Evolutionary conservation across 2,888 invertebrate genomes (phyloP).

Genomic region (Noctua janthe): DNA sequence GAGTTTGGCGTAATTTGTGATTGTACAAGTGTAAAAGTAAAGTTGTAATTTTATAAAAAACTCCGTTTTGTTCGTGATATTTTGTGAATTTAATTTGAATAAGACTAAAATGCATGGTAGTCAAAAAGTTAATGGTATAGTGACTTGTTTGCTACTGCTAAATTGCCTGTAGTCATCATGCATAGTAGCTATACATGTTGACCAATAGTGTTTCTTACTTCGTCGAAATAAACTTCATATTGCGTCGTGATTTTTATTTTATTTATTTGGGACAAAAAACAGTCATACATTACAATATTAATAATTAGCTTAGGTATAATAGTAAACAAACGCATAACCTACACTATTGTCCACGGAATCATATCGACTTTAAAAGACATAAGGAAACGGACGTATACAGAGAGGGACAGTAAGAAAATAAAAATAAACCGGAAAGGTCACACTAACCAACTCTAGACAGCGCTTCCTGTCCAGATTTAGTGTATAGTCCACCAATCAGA

Average conservation of each 20-base stretch:
- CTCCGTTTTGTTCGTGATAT: slow-evolving; percentile 45
- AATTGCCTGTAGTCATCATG: not conserved
- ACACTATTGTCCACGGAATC: too few species aligned
- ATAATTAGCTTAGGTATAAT: too few species aligned
- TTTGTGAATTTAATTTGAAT: slow-evolving; percentile 52
- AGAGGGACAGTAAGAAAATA: too few species aligned
- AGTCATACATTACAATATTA: too few species aligned
- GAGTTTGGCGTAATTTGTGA: not conserved
- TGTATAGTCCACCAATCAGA: too few species aligned
- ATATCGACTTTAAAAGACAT: too few species aligned
- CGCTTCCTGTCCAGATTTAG: too few species aligned
- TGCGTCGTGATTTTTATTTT: not conserved
- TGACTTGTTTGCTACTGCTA: slow-evolving; percentile 20
- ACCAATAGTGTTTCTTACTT: not conserved
- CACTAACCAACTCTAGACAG: too few species aligned
- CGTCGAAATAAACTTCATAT: not conserved
- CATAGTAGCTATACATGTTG: not conserved
- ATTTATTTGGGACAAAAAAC: too few species aligned
- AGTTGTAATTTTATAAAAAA: slow-evolving; percentile 26
- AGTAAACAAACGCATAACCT: too few species aligned
- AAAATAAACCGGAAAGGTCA: too few species aligned
- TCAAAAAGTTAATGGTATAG: not conserved
- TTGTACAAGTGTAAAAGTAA: not conserved
- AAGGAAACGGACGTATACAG: too few species aligned
- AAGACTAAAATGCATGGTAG: slow-evolving; percentile 28